These are phyloP conservation scores for Sebastes diploproa DNA, from an alignment of 2,797 vertebrate species.

Conservation along the genomic window DNA sequence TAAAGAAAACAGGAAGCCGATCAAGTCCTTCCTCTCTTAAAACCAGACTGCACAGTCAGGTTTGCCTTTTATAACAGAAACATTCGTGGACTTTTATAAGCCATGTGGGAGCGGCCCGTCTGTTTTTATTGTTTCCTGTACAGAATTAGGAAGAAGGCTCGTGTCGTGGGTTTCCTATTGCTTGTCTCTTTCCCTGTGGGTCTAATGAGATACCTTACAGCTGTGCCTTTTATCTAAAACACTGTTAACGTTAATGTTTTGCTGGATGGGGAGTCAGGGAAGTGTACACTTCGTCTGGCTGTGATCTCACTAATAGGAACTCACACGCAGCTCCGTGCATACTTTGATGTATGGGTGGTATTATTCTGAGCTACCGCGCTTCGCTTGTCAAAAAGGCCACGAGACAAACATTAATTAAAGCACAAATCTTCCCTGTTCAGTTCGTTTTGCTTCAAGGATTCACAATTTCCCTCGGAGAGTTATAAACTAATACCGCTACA, in stretches of 20 bases:
- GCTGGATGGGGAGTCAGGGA: conserved; percentile 4
- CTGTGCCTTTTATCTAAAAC: conserved; percentile 59
- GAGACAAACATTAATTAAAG: conserved; percentile 54
- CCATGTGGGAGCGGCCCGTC: conserved; percentile 29
- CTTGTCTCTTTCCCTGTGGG: conserved; percentile 16
- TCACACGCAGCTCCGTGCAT: conserved; percentile 15
- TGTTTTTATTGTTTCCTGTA: conserved; percentile 68
- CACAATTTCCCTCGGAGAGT: conserved; percentile 23
- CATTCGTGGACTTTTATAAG: conserved; percentile 54
- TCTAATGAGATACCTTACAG: conserved; percentile 57
- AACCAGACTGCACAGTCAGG: conserved; percentile 44
- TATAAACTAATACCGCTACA: conserved; percentile 27
- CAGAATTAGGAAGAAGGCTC: conserved; percentile 30
- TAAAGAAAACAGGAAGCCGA: conserved; percentile 27
- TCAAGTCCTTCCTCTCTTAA: conserved; percentile 27
- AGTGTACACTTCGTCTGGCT: conserved; percentile 7
- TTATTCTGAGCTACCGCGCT: conserved; percentile 5
- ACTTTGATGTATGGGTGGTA: conserved; percentile 30
- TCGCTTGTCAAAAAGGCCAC: conserved; percentile 44
- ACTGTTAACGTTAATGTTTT: conserved; percentile 51
- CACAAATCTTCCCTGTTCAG: conserved; percentile 5
- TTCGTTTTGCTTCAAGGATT: conserved; percentile 38
- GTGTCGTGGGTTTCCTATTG: conserved; percentile 5
- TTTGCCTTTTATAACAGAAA: conserved; percentile 32
- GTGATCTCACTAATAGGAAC: conserved; percentile 42